Evolutionary conservation across 1,140 invertebrate species (phyloP).

Genomic region (Euura lappo): DNA sequence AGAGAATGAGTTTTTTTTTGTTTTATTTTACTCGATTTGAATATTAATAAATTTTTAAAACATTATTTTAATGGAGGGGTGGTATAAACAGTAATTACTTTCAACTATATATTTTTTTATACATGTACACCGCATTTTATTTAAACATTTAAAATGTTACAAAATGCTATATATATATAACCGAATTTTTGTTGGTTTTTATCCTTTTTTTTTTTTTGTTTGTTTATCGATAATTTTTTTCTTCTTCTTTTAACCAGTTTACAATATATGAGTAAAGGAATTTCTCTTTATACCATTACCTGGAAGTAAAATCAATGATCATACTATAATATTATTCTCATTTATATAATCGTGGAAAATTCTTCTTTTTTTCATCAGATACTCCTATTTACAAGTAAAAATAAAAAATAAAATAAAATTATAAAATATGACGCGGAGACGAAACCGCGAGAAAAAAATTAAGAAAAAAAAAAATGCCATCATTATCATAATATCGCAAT

Average conservation of each 20-base stretch:
- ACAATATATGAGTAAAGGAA: constrained; percentile 4
- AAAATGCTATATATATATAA: constrained; percentile 8
- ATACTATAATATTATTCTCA: neutral
- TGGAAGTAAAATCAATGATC: neutral
- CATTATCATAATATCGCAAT: too few species aligned
- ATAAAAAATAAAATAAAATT: too few species aligned
- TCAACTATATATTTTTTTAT: neutral
- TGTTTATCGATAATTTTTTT: neutral
- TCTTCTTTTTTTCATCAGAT: too few species aligned
- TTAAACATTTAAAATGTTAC: constrained; percentile 7
- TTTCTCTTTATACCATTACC: constrained; percentile 7
- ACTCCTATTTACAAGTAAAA: too few species aligned
- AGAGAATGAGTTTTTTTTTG: too few species aligned
- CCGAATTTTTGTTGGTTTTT: neutral
- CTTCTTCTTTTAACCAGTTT: neutral
- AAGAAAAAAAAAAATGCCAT: too few species aligned
- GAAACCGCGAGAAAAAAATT: too few species aligned
- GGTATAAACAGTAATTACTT: constrained; percentile 3
- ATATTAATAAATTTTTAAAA: too few species aligned
- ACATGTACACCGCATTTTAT: constrained; percentile 5
- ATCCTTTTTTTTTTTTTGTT: neutral
- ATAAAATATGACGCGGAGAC: too few species aligned
- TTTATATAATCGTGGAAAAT: too few species aligned
- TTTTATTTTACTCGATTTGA: too few species aligned
- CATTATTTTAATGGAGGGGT: neutral